Base-by-base conservation (phyloP, 2,888 invertebrate genomes). In the Drosophila koepferae region DNA sequence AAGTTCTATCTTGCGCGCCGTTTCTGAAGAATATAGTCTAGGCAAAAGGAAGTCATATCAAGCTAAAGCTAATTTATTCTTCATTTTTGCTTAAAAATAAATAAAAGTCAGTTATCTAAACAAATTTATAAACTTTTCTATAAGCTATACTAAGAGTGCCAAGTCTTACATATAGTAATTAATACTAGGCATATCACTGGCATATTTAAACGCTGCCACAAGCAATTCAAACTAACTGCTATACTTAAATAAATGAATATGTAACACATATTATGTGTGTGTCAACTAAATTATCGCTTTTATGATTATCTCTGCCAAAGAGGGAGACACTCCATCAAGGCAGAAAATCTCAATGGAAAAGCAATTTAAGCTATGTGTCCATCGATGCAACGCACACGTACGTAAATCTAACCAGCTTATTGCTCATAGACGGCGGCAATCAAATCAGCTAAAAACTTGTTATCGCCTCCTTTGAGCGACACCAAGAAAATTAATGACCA, bases 401-500 rank as follows among this genome's bases (percentile, higher is more conserved):
- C 7, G 38, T 18, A 38, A 16, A 43, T 70, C 36, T 62, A 80
- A 77, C 63, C 74, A 70, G 77, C 82, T 86, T 80, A 84, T 86
- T 78, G 78, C 87, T 84, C 80, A 78, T 80, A 78, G 78, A 78
- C 72, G 84, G 81, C 76, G 85, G 88, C 85, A 87, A 88, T 88
- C 88, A 86, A 86, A 86, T 88, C 85, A 86, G 81, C 74, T 75
- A 84, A 86, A 86, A 88, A 86, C 85, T 88, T 86, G 83, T 86
- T 86, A 88, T 86, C 85, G 85, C 85, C 85, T 86, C 85, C 86
- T 85, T 86, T 88, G 85, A 86, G 81, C 83, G 80, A 83, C 86
- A 86, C 86, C 75, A 81, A 88, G 85, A 80, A 86, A 86, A 86
- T 86, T 86, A 88, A 86, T 86, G 85, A 80, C 70, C 81, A 68